Base-by-base conservation (phyloP, 2,797 vertebrate genomes). In the Schizothorax lantsangensis region DNA sequence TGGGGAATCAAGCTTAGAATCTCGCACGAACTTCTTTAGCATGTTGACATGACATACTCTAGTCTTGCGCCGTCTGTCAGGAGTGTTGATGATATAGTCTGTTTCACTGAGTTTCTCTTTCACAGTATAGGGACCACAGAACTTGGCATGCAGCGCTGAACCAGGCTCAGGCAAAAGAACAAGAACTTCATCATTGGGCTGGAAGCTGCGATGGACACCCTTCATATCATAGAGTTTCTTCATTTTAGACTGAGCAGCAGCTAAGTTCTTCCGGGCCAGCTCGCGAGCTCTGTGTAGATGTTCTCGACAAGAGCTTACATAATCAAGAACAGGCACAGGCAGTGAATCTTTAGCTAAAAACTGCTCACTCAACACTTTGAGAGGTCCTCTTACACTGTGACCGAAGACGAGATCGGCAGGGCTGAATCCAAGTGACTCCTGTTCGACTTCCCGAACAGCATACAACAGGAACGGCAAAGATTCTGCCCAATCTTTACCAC, bases 401-500 rank as follows among this genome's bases (percentile, higher is more conserved):
- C 72, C 23, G n/a, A 47, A 74, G 21, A 74, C 23, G 0, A 74
- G 72, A 21, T 74, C 23, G 0, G 12, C 40, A 45, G 23, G 71
- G 21, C 71, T 84, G 38, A 84, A 75, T 17, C 36, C 52, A 9
- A 62, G 4, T 5, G 52, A 84, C 30, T 74, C 81, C 33, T 83
- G 81, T 11, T 26, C 49, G 0, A 36, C n/a, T 12, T 83, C 68
- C 0, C 33, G 7, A 1, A 45, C 2, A 1, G 69, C 49, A 57
- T 45, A 84, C 15, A 84, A 4, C 14, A 74, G 1, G 4, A 84
- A 43, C 0, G 38, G 71, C 2, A 84, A 3, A 1, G 36, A 26
- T 5, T 84, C 54, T 45, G 72, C 82, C 71, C 82, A 75, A 5
- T 83, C n/a, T n/a, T n/a, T n/a, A n/a, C n/a, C n/a, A n/a, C n/a